phyloP scores from a whole-genome alignment of 2,797 vertebrate genomes.

The Hypotaenidia okinawae region DNA sequence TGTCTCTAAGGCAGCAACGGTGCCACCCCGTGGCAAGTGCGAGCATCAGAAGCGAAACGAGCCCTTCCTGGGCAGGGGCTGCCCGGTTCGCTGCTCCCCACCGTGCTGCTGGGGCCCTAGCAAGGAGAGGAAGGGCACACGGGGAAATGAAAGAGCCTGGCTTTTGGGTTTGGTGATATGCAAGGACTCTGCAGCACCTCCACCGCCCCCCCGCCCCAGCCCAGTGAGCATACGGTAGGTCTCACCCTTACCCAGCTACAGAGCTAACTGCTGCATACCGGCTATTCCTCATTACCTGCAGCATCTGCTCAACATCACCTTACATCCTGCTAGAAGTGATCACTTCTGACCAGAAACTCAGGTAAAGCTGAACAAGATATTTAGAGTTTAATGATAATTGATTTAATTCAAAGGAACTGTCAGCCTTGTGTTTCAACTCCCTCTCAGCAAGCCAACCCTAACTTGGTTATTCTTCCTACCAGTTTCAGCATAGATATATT shows the following conservation, averaged over 20 bases:
- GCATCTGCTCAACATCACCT: background rate
- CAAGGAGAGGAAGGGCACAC: background rate
- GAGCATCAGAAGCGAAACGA: background rate
- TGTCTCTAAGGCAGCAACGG: background rate
- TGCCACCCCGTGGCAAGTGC: conserved; percentile 15
- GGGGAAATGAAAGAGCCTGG: background rate
- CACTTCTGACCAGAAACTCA: background rate
- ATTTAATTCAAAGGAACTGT: too few relatives aligned
- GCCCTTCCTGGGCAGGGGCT: rapidly evolving
- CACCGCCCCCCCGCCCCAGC: background rate
- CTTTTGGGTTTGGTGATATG: background rate
- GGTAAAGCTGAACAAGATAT: background rate
- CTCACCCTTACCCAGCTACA: background rate
- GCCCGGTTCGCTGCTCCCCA: rapidly evolving
- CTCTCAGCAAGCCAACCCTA: too few relatives aligned
- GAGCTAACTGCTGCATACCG: too few relatives aligned
- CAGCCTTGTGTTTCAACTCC: too few relatives aligned
- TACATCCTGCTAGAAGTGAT: background rate
- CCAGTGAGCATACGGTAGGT: background rate
- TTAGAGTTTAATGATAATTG: too few relatives aligned
- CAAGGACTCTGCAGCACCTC: background rate
- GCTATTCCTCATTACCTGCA: background rate
- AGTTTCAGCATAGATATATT: too few relatives aligned
- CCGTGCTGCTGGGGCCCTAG: background rate
- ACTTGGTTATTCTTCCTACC: too few relatives aligned